phyloP scores from a whole-genome alignment of 2,797 vertebrate genomes.

The Carcharodon carcharias region DNA sequence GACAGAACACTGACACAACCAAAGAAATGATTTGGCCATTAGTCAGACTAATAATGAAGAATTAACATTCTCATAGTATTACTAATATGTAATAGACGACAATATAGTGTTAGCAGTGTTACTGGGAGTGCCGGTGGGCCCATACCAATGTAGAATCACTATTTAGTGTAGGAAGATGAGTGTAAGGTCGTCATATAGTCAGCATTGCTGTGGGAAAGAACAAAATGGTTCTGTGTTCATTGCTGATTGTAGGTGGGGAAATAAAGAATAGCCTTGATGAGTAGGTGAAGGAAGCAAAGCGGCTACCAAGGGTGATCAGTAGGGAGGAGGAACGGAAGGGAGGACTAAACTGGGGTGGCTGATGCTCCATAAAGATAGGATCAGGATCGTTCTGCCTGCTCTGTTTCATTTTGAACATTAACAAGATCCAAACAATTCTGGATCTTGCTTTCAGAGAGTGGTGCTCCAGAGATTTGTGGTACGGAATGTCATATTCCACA shows the following conservation, averaged over 20 bases:
- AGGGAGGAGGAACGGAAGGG: background rate
- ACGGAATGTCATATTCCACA: background rate
- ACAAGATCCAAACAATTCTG: background rate
- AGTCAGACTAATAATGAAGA: background rate
- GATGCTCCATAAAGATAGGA: background rate
- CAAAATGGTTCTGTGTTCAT: background rate
- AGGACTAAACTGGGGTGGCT: background rate
- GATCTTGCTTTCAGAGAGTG: background rate
- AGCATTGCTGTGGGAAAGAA: background rate
- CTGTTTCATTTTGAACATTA: background rate
- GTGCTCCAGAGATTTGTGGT: background rate
- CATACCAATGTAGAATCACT: background rate
- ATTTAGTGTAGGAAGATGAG: background rate
- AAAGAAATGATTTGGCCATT: background rate
- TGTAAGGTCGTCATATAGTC: background rate
- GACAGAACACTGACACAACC: background rate
- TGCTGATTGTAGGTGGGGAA: background rate
- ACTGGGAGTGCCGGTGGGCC: background rate
- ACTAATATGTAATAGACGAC: no score
- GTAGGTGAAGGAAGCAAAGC: background rate
- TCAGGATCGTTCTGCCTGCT: background rate
- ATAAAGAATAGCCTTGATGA: background rate
- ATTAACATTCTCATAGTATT: background rate
- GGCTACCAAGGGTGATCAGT: background rate
- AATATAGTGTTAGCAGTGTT: background rate